phyloP scores from a whole-genome alignment of 2,888 invertebrate genomes.

The Ecdyonurus torrentis region DNA sequence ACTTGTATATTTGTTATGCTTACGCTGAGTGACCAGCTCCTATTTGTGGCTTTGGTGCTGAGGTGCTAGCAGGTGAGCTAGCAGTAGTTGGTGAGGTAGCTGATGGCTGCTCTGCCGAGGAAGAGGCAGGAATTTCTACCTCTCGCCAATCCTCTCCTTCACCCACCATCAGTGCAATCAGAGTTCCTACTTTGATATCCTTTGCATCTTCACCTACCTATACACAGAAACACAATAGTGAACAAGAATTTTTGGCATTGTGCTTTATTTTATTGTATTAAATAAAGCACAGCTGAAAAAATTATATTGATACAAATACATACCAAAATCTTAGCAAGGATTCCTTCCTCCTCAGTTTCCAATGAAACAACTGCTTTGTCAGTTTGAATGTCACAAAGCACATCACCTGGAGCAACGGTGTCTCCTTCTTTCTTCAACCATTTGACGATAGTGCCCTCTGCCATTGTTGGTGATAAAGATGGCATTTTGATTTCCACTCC shows the following conservation, averaged over 20 bases:
- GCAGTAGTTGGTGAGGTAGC: background rate
- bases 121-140: constrained; percentile 24
- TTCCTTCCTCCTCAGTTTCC: constrained; percentile 41
- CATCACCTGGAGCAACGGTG: constrained; percentile 35
- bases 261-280: no score
- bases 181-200: constrained; percentile 34
- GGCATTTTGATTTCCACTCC: constrained; percentile 35
- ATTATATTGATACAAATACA: no score
- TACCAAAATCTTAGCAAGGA: constrained; percentile 43
- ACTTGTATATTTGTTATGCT: background rate
- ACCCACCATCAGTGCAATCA: constrained; percentile 42
- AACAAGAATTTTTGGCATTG: no score
- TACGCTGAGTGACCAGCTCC: constrained; percentile 5
- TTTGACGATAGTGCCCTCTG: constrained; percentile 37
- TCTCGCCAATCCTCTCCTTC: constrained; percentile 44
- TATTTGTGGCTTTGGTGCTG: background rate
- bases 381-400: constrained; percentile 45
- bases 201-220: constrained; percentile 33
- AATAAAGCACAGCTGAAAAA: no score
- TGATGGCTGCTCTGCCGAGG: background rate
- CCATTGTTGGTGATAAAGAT: constrained; percentile 44
- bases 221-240: no score
- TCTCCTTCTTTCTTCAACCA: constrained; percentile 41
- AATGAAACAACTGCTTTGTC: constrained; percentile 44
- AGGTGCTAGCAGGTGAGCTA: background rate